Base-by-base conservation (phyloP, 2,113 vertebrate species). In the Sebastes fasciatus region DNA sequence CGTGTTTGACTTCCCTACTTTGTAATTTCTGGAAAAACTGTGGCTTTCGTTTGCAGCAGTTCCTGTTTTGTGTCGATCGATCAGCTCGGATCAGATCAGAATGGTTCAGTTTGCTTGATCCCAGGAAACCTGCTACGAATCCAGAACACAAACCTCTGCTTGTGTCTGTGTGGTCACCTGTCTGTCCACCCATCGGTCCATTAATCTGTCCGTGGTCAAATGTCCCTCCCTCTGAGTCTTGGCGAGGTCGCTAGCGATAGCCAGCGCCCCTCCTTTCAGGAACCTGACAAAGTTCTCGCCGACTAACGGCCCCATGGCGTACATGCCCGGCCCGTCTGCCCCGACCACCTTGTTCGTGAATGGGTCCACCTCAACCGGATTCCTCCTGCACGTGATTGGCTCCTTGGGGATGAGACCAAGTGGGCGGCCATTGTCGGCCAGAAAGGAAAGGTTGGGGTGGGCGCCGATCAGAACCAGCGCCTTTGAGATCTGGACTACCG, bases 251-350 rank as follows among this genome's bases (percentile, higher is more conserved):
- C 94, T 93, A 0, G 91, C 94, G 4, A 95, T 94, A 2, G 94
- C 96, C 23, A 96, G 88, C 1, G 95, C 96, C 0, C 96, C 96
- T 1, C 96, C 96, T 65, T 96, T 96, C 19, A 96, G 90, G 90
- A 96, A 96, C 21, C 96, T 85, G 40, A 96, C 96, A 82, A 96
- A 96, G 93, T 96, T 96, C 86, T 96, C 96, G 0, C 96, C 96
- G 5, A 96, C 95, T 3, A 96, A 71, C 0, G 96, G 96, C 1
- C 96, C 96, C 93, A 96, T 94, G 77, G 95, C 95, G 61, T 96
- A 96, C 80, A 96, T 52, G n/a, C 93, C 94, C 0, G 92, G 91
- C 19, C 93, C 94, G 0, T 83, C 90, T 1, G 94, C 94, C 4
- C 81, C 84, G 0, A 88, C 26, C 46, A 92, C 90, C 85, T 68